Evolutionary conservation across 2,888 invertebrate genomes (phyloP), one percentile per base, ranked within the genome.

Genomic region (Rhamnusium bicolor): DNA sequence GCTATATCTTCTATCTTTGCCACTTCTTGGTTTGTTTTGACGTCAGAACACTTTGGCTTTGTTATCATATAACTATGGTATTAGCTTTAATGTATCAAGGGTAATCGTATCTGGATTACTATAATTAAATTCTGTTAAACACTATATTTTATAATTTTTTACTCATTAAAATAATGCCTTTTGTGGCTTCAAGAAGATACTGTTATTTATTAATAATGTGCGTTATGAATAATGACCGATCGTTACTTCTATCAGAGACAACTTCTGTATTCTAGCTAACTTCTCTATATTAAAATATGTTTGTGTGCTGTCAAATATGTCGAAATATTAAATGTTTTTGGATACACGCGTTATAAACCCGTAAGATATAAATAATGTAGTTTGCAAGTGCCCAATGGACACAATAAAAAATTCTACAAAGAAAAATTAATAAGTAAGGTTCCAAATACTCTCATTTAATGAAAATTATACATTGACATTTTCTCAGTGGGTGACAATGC

Each of bases 251-350:
- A n/a, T n/a, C n/a, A n/a, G n/a, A n/a, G n/a, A n/a, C n/a, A n/a
- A n/a, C n/a, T n/a, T n/a, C 40, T 40, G 6, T 29, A 3, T 29
- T 5, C 29, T n/a, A 3, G 32, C 32, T 10, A 32, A 32, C 32
- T 32, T 32, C 32, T 1, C 2, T 8, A 32, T 8, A 32, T 32
- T n/a, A n/a, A n/a, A 12, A 8, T 40, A n/a, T 40, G 40, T 40
- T 40, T 21, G 51, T 51, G 51, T 54, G 7, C 54, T 61, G 60
- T 61, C 60, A 32, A 61, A 61, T 61, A 24, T 49, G 49, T 62
- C 49, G 62, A n/a, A 54, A 54, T 24, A 40, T 54, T 21, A 54
- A 53, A 53, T 24, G 24, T 27, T 24, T 19, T 54, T 24, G n/a
- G 12, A 12, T 51, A 51, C 18, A 51, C 21, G 21, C 12, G 7